These are phyloP conservation scores for Bucco capensis DNA, from an alignment of 2,113 vertebrate species.

Conservation along the genomic window DNA sequence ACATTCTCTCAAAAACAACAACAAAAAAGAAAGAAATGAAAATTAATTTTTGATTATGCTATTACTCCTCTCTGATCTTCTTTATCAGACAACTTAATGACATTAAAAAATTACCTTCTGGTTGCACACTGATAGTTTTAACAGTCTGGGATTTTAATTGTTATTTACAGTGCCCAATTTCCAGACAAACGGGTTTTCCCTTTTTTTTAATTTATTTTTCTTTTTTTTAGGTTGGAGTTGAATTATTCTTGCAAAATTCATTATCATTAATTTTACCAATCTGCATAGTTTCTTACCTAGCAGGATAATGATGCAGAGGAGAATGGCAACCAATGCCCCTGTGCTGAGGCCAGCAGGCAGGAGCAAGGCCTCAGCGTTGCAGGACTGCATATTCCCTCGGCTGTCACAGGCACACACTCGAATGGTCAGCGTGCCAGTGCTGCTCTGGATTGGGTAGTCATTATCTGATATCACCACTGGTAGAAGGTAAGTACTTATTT, in stretches of 20 bases:
- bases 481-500: conserved; percentile 88
- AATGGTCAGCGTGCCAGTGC: conserved; percentile 78
- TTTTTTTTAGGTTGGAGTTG: neutral
- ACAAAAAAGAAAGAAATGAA: neutral
- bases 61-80: neutral
- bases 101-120: neutral
- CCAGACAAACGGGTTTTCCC: neutral
- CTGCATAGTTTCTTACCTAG: conserved; percentile 56
- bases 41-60: neutral
- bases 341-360: conserved; percentile 79
- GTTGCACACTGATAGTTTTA: neutral
- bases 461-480: conserved; percentile 92
- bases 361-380: conserved; percentile 71
- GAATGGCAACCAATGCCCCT: conserved; percentile 74
- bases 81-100: neutral
- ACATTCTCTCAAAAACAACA: neutral
- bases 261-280: neutral
- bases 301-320: conserved; percentile 78
- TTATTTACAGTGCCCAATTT: neutral
- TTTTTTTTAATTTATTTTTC: too few species aligned
- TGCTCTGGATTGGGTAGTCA: conserved; percentile 81
- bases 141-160: neutral
- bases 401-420: conserved; percentile 75
- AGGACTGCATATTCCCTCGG: conserved; percentile 77
- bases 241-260: neutral